Percentiles rank a stretch among this genome's conserved stretches.
phyloP scores from a whole-genome alignment of 2,113 vertebrate genomes.

The Xyrauchen texanus region DNA sequence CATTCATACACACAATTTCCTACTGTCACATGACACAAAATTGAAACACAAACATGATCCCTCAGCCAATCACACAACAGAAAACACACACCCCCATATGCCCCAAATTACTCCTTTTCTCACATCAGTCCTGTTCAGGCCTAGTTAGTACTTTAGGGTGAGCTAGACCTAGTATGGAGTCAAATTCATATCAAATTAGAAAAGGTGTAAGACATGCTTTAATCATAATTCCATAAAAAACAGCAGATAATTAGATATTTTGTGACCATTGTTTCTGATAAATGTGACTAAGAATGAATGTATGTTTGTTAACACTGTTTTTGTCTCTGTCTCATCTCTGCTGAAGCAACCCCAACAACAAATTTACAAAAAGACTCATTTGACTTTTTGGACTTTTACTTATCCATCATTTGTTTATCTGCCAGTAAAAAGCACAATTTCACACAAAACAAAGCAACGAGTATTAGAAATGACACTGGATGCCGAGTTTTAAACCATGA shows the following conservation, averaged over 20 bases:
- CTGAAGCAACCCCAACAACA: not conserved
- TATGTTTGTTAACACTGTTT: not conserved
- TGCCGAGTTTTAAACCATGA: not conserved
- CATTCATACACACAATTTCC: too few species aligned
- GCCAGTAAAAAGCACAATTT: conserved; percentile 50
- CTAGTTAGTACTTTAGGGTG: too few species aligned
- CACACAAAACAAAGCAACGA: not conserved
- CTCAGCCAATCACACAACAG: too few species aligned
- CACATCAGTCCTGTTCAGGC: too few species aligned
- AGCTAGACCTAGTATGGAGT: too few species aligned
- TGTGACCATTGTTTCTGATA: not conserved
- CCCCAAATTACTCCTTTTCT: too few species aligned
- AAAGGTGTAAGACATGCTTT: not conserved
- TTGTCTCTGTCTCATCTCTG: not conserved
- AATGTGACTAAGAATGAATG: conserved; percentile 3
- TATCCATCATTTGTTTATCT: conserved; percentile 18
- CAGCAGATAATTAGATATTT: not conserved
- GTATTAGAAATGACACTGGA: conserved; percentile 1
- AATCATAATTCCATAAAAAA: not conserved
- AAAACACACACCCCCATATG: too few species aligned
- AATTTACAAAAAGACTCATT: not conserved
- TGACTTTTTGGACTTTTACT: not conserved
- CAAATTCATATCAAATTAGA: too few species aligned
- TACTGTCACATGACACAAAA: too few species aligned
- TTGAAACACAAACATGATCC: too few species aligned